Conservation (phyloP, 2,888 invertebrate genomes). For the Prionchulus punctatus region DNA sequence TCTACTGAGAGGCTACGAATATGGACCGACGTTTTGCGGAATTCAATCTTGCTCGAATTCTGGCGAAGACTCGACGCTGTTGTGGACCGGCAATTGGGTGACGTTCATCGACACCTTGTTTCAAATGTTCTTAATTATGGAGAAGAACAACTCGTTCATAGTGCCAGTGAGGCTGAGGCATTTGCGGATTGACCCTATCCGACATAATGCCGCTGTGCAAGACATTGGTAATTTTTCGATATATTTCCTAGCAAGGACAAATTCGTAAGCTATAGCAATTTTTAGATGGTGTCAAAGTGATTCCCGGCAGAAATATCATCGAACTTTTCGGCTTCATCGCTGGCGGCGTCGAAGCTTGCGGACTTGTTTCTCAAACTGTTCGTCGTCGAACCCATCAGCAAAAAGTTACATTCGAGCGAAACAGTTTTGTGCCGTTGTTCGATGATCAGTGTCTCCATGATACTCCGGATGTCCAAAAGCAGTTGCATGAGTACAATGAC, state of each 20-base stretch:
- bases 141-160: slow-evolving; percentile 32
- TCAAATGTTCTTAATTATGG: slow-evolving; percentile 46
- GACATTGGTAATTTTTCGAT: slow-evolving; percentile 20
- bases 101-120: slow-evolving; percentile 85
- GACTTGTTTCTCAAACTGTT: slow-evolving; percentile 38
- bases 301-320: slow-evolving; percentile 29
- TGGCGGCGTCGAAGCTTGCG: slow-evolving; percentile 39
- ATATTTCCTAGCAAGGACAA: too few relatives aligned
- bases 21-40: slow-evolving; percentile 29
- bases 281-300: slow-evolving; percentile 21
- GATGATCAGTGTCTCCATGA: slow-evolving; percentile 7
- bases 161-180: slow-evolving; percentile 39
- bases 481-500: background rate
- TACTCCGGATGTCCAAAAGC: background rate
- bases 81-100: slow-evolving; percentile 77
- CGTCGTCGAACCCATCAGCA: slow-evolving; percentile 33
- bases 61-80: slow-evolving; percentile 38
- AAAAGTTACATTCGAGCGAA: slow-evolving; percentile 27
- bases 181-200: slow-evolving; percentile 35
- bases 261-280: too few relatives aligned
- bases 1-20: slow-evolving; percentile 26
- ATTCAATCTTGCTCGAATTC: slow-evolving; percentile 30
- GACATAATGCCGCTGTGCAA: slow-evolving; percentile 27
- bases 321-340: slow-evolving; percentile 30
- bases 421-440: slow-evolving; percentile 29